Evolutionary conservation across 35 echinoderm and acorn worm species (phyloP).

Genomic region (Patiria miniata): DNA sequence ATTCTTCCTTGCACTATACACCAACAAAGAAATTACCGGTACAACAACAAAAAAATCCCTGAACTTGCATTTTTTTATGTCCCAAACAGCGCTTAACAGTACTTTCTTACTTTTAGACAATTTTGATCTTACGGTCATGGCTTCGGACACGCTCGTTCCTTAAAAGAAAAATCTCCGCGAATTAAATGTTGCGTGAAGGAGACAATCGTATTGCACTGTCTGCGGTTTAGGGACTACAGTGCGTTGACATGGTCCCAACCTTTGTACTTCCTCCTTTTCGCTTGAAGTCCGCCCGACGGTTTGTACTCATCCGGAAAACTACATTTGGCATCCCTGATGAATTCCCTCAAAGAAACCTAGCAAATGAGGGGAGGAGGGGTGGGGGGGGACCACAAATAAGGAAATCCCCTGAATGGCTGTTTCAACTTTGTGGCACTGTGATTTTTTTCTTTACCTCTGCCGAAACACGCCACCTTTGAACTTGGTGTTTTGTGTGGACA

Average conservation of each 20-base stretch:
- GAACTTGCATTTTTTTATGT: too few species aligned
- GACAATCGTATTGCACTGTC: background rate
- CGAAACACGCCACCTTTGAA: slow-evolving; percentile 16
- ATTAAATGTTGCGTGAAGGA: slow-evolving; percentile 1
- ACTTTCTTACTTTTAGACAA: too few species aligned
- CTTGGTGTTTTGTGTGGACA: slow-evolving; percentile 8
- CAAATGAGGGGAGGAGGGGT: background rate
- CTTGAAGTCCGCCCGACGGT: slow-evolving; percentile 1
- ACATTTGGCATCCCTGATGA: slow-evolving; percentile 9
- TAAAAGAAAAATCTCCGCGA: too few species aligned
- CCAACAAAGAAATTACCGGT: too few species aligned
- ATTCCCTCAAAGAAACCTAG: background rate
- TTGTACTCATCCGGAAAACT: slow-evolving; percentile 15
- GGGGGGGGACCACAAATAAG: background rate
- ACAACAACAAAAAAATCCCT: too few species aligned
- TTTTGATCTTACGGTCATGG: too few species aligned
- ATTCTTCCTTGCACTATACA: too few species aligned
- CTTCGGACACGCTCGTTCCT: too few species aligned
- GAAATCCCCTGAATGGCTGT: background rate
- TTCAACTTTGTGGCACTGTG: slow-evolving; percentile 5
- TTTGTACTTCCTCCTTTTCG: too few species aligned
- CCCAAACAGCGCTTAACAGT: too few species aligned
- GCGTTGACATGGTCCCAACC: background rate
- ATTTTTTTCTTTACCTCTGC: background rate
- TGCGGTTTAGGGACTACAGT: background rate